These are phyloP conservation scores for Pitangus sulphuratus DNA, from an alignment of 2,797 vertebrate species.

Conservation along the genomic window DNA sequence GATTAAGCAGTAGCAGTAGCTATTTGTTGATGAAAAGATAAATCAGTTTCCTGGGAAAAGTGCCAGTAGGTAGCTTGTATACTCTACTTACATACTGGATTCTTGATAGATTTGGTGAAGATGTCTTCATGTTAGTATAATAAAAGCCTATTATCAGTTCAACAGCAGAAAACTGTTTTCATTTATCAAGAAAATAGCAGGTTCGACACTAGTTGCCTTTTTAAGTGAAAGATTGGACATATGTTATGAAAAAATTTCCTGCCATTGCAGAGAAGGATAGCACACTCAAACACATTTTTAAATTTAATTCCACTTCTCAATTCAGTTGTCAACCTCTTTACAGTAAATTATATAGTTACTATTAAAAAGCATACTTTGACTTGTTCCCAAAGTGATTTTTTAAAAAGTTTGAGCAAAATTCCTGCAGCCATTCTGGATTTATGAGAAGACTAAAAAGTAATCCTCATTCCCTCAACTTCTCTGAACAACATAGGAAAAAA, in stretches of 20 bases:
- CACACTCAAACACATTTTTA: conserved; percentile 45
- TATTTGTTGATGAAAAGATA: conserved; percentile 71
- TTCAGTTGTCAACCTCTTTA: conserved; percentile 44
- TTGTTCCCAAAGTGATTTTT: conserved; percentile 53
- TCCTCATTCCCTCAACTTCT: neutral
- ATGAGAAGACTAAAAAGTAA: conserved; percentile 16
- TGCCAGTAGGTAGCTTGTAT: conserved; percentile 70
- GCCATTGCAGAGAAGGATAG: conserved; percentile 52
- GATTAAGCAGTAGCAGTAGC: conserved; percentile 60
- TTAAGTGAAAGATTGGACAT: conserved; percentile 67
- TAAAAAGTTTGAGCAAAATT: conserved; percentile 51
- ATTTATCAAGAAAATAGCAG: conserved; percentile 71
- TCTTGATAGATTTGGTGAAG: conserved; percentile 74
- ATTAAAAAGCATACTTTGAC: conserved; percentile 55
- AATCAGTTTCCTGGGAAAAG: conserved; percentile 74
- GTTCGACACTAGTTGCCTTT: conserved; percentile 66
- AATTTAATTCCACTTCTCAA: conserved; percentile 59
- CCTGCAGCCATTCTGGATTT: conserved; percentile 50
- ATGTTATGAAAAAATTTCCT: conserved; percentile 50
- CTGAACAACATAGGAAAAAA: neutral
- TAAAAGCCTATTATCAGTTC: conserved; percentile 74
- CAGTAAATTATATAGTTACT: conserved; percentile 44
- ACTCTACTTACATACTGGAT: conserved; percentile 53
- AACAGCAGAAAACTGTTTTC: conserved; percentile 70
- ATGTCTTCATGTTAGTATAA: conserved; percentile 70